A percentile compares a stretch with the other conserved stretches of the same genome.
phyloP scores from a whole-genome alignment of 2,113 vertebrate genomes.

The Mormyrus lacerda region DNA sequence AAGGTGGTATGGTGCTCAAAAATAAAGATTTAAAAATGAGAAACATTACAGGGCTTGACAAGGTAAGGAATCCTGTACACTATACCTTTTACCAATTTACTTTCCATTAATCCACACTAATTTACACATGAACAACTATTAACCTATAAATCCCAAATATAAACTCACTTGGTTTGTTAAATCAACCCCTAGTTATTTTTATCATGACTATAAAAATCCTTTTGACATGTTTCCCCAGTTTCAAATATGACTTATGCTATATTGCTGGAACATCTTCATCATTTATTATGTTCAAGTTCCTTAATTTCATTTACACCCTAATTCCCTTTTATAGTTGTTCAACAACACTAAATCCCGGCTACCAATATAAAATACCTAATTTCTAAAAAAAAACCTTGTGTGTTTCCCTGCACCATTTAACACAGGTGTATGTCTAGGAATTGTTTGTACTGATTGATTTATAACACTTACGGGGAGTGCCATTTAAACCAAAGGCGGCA shows the following conservation, averaged over 20 bases:
- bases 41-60: neutral
- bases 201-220: neutral
- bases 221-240: neutral
- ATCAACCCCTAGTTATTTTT: neutral
- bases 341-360: neutral
- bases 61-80: neutral
- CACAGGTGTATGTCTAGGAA: neutral
- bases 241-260: neutral
- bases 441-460: neutral
- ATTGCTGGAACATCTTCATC: neutral
- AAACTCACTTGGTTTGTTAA: neutral
- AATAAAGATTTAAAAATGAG: neutral
- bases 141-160: neutral
- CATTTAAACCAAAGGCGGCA: neutral
- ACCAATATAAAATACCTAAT: neutral
- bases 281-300: neutral
- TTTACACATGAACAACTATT: neutral
- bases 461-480: neutral
- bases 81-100: neutral
- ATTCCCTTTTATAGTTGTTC: neutral
- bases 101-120: neutral
- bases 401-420: neutral
- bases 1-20: neutral
- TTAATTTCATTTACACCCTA: neutral
- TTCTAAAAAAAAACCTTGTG: neutral